phyloP scores from a whole-genome alignment of 2,797 vertebrate genomes.

The Tarsius wallacei region DNA sequence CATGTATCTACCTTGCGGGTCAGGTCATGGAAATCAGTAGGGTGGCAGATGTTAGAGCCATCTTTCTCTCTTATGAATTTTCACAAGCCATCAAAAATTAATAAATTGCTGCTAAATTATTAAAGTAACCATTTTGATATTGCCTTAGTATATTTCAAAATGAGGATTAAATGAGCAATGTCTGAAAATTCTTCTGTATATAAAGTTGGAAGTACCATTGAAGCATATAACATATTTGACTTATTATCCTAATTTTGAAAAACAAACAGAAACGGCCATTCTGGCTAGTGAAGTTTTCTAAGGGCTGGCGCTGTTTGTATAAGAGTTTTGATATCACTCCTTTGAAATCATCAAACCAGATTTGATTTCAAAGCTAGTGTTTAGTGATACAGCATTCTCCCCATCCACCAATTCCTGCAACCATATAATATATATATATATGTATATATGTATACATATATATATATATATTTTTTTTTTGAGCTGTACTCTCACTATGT shows the following conservation, averaged over 20 bases:
- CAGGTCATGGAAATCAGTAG: not conserved
- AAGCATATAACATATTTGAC: not conserved
- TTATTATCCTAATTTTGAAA: not conserved
- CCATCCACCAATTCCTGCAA: not conserved
- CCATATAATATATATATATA: not conserved
- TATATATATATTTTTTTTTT: too few species aligned
- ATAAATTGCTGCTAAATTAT: not conserved
- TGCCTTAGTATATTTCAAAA: not conserved
- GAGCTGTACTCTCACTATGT: too few species aligned
- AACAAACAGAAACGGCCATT: not conserved
- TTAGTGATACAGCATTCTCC: not conserved
- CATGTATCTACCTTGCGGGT: not conserved
- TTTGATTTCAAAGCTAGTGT: slow-evolving; percentile 47
- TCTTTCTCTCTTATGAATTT: not conserved
- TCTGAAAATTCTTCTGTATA: not conserved
- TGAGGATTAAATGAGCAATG: not conserved
- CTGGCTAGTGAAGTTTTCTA: not conserved
- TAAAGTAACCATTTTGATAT: not conserved
- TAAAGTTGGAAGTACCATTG: not conserved
- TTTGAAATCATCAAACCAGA: not conserved
- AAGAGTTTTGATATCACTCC: not conserved
- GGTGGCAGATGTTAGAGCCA: not conserved
- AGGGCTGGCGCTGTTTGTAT: not conserved
- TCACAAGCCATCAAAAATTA: not conserved
- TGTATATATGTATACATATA: too few species aligned